phyloP scores from a whole-genome alignment of 2,113 vertebrate species.

The Probosciger aterrimus region DNA sequence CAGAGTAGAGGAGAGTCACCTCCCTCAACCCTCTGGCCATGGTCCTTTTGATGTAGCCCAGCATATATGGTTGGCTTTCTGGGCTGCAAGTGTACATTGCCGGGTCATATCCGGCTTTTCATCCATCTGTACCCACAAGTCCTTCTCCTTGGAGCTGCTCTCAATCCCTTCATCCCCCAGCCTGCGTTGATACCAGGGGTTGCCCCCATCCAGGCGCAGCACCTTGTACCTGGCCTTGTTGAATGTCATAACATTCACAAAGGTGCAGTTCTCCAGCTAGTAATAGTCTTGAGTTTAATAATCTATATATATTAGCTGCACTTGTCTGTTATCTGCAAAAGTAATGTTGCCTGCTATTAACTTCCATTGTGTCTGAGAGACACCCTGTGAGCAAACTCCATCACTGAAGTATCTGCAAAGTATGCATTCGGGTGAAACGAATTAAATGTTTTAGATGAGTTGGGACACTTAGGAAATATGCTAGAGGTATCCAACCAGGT shows the following conservation, averaged over 20 bases:
- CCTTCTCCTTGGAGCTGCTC: neutral
- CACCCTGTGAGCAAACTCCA: neutral
- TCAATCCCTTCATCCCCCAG: neutral
- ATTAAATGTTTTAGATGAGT: neutral
- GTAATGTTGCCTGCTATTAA: neutral
- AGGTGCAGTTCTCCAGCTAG: neutral
- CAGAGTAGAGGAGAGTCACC: neutral
- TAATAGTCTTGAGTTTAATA: neutral
- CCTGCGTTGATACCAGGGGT: neutral
- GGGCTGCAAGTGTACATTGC: neutral
- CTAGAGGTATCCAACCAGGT: neutral
- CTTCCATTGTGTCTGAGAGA: neutral
- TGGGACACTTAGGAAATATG: neutral
- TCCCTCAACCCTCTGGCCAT: neutral
- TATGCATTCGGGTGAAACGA: neutral
- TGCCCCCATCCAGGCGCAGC: accelerated
- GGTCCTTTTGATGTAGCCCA: neutral
- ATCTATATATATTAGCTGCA: neutral
- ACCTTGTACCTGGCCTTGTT: neutral
- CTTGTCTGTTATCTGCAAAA: neutral
- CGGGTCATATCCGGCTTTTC: neutral
- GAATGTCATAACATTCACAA: neutral
- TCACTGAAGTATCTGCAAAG: neutral
- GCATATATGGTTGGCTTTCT: neutral
- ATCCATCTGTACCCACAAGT: too few relatives aligned